Conservation (phyloP, 2,113 vertebrate genomes). For the Perognathus longimembris region DNA sequence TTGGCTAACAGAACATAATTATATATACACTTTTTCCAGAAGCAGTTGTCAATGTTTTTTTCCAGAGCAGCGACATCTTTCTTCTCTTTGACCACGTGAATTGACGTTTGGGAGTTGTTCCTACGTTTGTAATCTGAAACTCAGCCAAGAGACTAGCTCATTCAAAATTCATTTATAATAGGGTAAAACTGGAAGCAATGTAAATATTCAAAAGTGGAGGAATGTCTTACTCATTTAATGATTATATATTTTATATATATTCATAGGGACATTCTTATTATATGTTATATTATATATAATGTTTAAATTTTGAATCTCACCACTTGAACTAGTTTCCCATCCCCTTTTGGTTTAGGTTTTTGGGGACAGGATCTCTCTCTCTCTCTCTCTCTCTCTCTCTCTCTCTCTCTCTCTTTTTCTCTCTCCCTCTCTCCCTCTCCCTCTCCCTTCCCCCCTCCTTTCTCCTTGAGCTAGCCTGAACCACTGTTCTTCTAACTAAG, state of each 20-base stretch:
- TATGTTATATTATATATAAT: not conserved
- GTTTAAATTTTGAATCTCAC: no score
- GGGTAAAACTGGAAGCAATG: not conserved
- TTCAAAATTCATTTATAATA: not conserved
- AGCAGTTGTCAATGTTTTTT: constrained; percentile 38
- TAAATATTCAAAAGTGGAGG: not conserved
- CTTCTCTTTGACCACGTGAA: not conserved
- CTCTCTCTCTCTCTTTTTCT: no score
- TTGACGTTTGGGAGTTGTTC: not conserved
- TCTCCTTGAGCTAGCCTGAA: no score
- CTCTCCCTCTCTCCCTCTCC: no score
- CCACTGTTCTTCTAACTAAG: no score
- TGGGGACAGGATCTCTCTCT: no score
- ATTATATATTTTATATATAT: not conserved
- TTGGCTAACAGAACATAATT: not conserved
- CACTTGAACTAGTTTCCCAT: no score
- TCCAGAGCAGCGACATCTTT: not conserved
- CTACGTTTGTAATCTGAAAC: not conserved
- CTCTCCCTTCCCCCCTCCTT: no score
- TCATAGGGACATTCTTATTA: not conserved
- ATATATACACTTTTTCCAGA: constrained; percentile 5
- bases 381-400: no score
- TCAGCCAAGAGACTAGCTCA: not conserved
- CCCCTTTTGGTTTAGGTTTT: no score
- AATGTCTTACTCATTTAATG: not conserved